Percentiles rank a stretch among this genome's conserved stretches.
Evolutionary conservation across 2,113 vertebrate species (phyloP).

Genomic region (Malurus melanocephalus): DNA sequence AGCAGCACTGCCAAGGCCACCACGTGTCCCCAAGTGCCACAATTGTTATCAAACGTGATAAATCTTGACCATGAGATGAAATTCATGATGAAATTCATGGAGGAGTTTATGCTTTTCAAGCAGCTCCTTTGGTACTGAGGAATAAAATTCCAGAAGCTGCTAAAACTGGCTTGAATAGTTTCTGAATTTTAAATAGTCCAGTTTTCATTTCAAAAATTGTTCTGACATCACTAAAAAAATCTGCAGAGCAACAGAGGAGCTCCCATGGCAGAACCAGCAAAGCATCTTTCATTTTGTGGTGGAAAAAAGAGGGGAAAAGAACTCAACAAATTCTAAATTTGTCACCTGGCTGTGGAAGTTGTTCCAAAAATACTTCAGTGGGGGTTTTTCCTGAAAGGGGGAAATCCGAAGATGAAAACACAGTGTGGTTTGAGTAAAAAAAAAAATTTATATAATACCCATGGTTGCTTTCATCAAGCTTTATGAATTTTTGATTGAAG

Average conservation of each 20-base stretch:
- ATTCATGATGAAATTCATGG: background rate
- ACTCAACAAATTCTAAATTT: background rate
- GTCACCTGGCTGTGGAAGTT: background rate
- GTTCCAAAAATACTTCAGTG: background rate
- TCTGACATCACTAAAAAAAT: background rate
- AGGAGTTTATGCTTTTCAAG: background rate
- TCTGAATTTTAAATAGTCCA: too few relatives aligned
- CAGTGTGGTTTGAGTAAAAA: background rate
- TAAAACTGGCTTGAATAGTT: background rate
- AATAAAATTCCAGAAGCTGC: background rate
- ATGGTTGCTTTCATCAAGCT: background rate
- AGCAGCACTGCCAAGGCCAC: background rate
- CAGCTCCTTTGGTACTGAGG: background rate
- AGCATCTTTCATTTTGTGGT: background rate
- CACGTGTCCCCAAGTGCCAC: background rate
- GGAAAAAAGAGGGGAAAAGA: background rate
- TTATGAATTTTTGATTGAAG: background rate
- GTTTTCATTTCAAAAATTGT: background rate
- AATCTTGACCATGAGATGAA: background rate
- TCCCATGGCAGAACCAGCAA: background rate
- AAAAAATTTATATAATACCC: background rate
- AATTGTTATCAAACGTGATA: accelerated
- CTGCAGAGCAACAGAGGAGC: background rate
- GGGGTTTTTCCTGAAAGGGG: background rate
- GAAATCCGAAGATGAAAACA: background rate